Evolutionary conservation across 2,113 vertebrate species (phyloP).

Genomic region (Addax nasomaculatus): DNA sequence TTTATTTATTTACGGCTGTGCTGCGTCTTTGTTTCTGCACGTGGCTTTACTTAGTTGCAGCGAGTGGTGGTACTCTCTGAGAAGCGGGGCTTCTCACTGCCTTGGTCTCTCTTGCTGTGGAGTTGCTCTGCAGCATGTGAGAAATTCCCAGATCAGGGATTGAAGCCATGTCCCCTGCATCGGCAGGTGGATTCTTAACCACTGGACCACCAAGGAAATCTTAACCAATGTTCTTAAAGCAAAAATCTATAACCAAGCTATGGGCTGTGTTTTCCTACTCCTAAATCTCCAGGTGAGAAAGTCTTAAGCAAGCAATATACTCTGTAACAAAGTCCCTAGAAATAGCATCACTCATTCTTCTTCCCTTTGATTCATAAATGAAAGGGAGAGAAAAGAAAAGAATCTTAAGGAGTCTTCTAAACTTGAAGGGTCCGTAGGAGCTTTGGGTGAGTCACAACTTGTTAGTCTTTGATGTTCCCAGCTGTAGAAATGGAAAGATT

Average conservation of each 20-base stretch:
- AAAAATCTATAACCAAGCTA: neutral
- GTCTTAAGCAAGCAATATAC: neutral
- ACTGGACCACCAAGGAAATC: neutral
- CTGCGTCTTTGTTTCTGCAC: neutral
- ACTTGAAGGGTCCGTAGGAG: neutral
- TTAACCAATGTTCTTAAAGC: neutral
- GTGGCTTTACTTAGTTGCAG: neutral
- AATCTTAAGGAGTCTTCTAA: neutral
- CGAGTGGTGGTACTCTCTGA: neutral
- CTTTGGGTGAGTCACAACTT: neutral
- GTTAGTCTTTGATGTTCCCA: neutral
- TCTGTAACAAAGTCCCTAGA: neutral
- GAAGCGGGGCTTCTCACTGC: neutral
- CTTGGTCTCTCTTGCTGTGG: neutral
- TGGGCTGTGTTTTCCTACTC: neutral
- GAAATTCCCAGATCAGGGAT: neutral
- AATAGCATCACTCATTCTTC: neutral
- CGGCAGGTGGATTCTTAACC: neutral
- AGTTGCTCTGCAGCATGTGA: neutral
- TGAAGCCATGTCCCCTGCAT: neutral
- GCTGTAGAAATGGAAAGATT: slow-evolving; percentile 21
- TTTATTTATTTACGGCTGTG: neutral
- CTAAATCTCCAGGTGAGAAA: neutral
- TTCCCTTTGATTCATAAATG: neutral
- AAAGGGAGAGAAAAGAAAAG: neutral